Base-by-base conservation (phyloP, 2,888 invertebrate genomes). In the Graphium colonna region DNA sequence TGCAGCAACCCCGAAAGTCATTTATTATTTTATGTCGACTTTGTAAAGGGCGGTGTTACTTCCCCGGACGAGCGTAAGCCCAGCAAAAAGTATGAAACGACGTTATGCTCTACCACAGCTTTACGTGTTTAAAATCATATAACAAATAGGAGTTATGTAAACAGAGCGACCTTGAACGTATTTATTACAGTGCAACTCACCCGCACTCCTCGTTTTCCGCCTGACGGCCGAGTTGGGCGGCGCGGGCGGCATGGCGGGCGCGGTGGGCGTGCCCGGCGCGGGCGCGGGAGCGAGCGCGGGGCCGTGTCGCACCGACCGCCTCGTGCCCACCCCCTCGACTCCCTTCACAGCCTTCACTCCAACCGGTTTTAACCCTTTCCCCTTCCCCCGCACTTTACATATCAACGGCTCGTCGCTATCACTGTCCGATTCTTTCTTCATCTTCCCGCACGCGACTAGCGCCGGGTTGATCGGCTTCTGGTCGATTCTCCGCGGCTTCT, bases 351-450 rank as follows among this genome's bases (percentile, higher is more conserved):
- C 55, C 44, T 71, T 63, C 57, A 65, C 61, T n/a, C 68, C 57
- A 17, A 61, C 60, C 1, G 68, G 61, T 47, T 67, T 64, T 21
- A 64, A 63, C 4, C 61, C 69, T 56, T 74, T 77, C 26, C 69
- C 71, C 62, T 82, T 87, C 52, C 83, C 87, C 48, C 94, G 87
- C 79, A 94, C 92, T 84, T 95, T 91, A 64, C 93, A 92, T 60
- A 94, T 94, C 55, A 95, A 85, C 52, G 95, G 95, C 80, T 96
- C 95, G 75, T 96, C 96, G 60, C 93, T 94, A 71, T 96, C 96
- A 47, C 95, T 95, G 68, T 92, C 92, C 38, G 93, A 93, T 65
- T 95, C 95, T 71, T 93, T 92, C 65, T 90, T 85, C 67, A 84
- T 72, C 80, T 89, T 88, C 71, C 73, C 84, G 67, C 76, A 71